Evolutionary conservation across 2,888 invertebrate species (phyloP).

Genomic region (Amphipoea lucens): DNA sequence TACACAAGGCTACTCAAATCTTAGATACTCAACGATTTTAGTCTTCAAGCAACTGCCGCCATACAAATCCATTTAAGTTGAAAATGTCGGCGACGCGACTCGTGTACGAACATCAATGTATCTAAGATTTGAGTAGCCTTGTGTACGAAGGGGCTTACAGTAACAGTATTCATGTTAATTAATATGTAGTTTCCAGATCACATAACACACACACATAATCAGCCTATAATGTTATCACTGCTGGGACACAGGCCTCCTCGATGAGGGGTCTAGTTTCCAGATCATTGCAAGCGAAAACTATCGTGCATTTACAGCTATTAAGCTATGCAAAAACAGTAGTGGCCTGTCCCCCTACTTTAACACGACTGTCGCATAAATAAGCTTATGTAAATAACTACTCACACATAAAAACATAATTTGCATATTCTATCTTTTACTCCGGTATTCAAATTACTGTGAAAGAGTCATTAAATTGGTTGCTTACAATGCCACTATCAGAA

Average conservation of each 20-base stretch:
- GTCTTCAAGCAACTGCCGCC: too few relatives aligned
- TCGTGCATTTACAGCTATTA: conserved; percentile 14
- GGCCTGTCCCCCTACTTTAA: neutral
- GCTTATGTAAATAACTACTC: conserved; percentile 2
- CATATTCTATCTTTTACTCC: conserved; percentile 37
- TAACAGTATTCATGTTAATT: neutral
- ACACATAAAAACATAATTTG: conserved; percentile 22
- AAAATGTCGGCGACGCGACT: too few relatives aligned
- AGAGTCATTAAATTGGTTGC: conserved; percentile 27
- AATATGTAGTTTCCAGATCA: conserved; percentile 30
- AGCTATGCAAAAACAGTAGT: neutral
- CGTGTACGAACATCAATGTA: too few relatives aligned
- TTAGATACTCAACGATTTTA: too few relatives aligned
- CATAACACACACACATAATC: too few relatives aligned
- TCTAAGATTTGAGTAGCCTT: too few relatives aligned
- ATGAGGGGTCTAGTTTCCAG: conserved; percentile 43
- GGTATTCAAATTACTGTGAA: conserved; percentile 29
- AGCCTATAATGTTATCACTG: too few relatives aligned
- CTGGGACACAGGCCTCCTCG: too few relatives aligned
- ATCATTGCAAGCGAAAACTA: conserved; percentile 18
- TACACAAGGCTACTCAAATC: too few relatives aligned
- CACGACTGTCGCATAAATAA: conserved; percentile 10
- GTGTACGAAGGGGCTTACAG: too few relatives aligned
- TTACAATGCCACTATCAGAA: conserved; percentile 42
- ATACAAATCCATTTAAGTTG: too few relatives aligned